Evolutionary conservation across 2,888 invertebrate species (phyloP).

Genomic region (Marasmarcha lunaedactyla): DNA sequence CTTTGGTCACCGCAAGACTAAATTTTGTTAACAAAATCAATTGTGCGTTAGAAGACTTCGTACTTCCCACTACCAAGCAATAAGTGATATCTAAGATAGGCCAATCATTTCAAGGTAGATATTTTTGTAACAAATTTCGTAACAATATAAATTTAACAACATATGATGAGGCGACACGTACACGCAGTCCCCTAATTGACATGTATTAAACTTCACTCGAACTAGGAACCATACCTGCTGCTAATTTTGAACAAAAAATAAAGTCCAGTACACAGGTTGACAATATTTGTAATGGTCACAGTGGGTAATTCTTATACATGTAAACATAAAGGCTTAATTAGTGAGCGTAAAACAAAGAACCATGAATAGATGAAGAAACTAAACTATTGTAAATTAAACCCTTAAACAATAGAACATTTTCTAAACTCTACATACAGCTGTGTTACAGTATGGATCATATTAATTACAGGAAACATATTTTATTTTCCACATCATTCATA

Average conservation of each 20-base stretch:
- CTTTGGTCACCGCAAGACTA: constrained; percentile 53
- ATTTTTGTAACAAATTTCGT: constrained; percentile 1
- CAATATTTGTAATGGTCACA: constrained; percentile 4
- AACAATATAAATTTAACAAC: background rate
- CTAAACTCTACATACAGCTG: too few relatives aligned
- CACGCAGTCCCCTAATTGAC: constrained; percentile 70
- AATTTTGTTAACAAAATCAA: constrained; percentile 49
- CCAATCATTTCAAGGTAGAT: constrained; percentile 12
- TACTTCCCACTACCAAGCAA: constrained; percentile 34
- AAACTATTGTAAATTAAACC: constrained; percentile 12
- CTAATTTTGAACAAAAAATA: constrained; percentile 64
- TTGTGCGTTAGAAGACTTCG: constrained; percentile 44
- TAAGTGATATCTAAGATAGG: constrained; percentile 22
- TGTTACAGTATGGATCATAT: too few relatives aligned
- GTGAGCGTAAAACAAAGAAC: constrained; percentile 14
- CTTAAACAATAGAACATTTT: too few relatives aligned
- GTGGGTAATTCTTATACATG: too few relatives aligned
- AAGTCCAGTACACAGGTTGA: constrained; percentile 24
- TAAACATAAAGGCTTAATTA: too few relatives aligned
- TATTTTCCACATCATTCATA: too few relatives aligned
- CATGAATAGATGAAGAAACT: constrained; percentile 9
- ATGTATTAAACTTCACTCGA: constrained; percentile 65
- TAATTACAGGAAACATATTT: too few relatives aligned
- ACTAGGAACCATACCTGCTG: constrained; percentile 71
- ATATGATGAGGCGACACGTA: constrained; percentile 55